phyloP scores from a whole-genome alignment of 2,888 invertebrate genomes.

The Cerceris rybyensis region DNA sequence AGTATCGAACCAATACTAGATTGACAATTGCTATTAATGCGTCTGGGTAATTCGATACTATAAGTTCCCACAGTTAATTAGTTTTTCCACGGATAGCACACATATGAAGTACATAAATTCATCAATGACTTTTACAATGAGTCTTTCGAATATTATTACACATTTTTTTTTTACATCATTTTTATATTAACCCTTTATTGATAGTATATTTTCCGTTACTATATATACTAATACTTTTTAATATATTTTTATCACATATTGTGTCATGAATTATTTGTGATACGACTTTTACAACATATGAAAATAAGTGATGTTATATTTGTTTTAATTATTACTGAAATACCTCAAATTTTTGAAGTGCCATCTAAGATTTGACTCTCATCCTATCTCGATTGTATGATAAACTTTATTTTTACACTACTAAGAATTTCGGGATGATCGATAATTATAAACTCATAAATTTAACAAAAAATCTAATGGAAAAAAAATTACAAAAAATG shows the following conservation, averaged over 20 bases:
- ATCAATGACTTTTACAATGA: constrained; percentile 4
- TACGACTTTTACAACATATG: constrained; percentile 4
- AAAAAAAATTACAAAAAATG: constrained; percentile 30
- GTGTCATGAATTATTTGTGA: neutral
- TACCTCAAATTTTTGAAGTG: constrained; percentile 57
- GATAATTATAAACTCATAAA: constrained; percentile 37
- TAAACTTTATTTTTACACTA: constrained; percentile 54
- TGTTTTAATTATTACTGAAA: constrained; percentile 52
- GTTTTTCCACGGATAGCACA: constrained; percentile 38
- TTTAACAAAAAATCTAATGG: neutral
- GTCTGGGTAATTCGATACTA: constrained; percentile 10
- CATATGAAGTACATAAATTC: constrained; percentile 5
- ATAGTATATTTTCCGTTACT: neutral
- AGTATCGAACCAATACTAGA: neutral
- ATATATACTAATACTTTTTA: neutral
- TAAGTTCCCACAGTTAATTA: constrained; percentile 51
- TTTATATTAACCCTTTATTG: constrained; percentile 20
- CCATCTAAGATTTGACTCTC: constrained; percentile 50
- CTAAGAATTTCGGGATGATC: constrained; percentile 44
- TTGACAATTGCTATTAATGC: neutral
- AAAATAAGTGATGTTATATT: constrained; percentile 30
- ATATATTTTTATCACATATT: neutral
- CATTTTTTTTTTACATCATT: constrained; percentile 15
- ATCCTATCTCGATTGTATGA: constrained; percentile 45
- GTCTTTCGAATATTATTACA: constrained; percentile 6